A percentile compares a stretch with the other conserved stretches of the same genome.
Evolutionary conservation across 2,797 vertebrate genomes (phyloP).

Genomic region (Borostomias antarcticus): DNA sequence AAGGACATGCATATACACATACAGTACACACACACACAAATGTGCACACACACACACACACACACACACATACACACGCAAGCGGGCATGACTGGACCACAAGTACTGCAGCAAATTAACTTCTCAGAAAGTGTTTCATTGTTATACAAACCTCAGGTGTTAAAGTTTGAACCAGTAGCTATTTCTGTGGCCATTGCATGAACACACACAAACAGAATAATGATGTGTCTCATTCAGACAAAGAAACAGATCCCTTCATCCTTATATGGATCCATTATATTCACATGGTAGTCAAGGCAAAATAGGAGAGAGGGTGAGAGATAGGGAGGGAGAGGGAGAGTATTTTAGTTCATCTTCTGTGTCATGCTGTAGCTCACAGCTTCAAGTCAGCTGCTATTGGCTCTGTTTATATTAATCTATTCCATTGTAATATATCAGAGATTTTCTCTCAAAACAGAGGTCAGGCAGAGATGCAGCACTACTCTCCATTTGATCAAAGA

Average conservation of each 20-base stretch:
- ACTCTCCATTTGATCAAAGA: background rate
- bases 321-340: background rate
- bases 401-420: background rate
- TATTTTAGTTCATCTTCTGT: background rate
- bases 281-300: constrained; percentile 1
- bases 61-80: too few relatives aligned
- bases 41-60: background rate
- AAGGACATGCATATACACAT: too few relatives aligned
- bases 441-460: background rate
- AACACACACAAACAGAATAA: too few relatives aligned
- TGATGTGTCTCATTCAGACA: too few relatives aligned
- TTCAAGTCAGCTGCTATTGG: background rate
- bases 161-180: too few relatives aligned
- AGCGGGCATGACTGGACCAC: background rate
- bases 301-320: background rate
- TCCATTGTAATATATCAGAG: background rate
- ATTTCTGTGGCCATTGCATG: too few relatives aligned
- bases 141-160: too few relatives aligned
- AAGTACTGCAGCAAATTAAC: too few relatives aligned
- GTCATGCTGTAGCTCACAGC: background rate
- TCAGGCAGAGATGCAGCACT: background rate
- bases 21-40: background rate
- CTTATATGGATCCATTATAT: too few relatives aligned
- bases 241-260: too few relatives aligned
- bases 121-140: too few relatives aligned